These are phyloP conservation scores for Tenualosa ilisha DNA, from an alignment of 2,797 vertebrate species.

Conservation along the genomic window DNA sequence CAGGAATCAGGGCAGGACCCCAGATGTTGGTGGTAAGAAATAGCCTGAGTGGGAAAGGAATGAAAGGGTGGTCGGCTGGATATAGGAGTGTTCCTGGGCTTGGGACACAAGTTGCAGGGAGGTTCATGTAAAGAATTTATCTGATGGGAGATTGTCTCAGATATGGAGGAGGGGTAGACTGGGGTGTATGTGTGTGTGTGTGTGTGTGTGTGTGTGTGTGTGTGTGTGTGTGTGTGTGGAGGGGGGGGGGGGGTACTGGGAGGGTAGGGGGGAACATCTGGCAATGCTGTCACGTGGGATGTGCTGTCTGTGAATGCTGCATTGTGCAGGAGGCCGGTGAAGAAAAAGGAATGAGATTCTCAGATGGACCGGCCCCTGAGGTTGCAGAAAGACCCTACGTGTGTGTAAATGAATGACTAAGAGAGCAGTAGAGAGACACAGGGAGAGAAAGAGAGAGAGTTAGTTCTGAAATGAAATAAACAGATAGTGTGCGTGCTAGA, in stretches of 20 bases:
- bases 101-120: neutral
- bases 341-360: constrained; percentile 56
- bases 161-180: neutral
- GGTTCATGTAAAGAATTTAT: constrained; percentile 12
- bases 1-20: neutral
- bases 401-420: neutral
- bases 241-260: neutral
- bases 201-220: neutral
- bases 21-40: constrained; percentile 10
- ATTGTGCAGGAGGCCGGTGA: constrained; percentile 51
- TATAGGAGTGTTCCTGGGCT: neutral
- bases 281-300: constrained; percentile 54
- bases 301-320: constrained; percentile 54
- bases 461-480: constrained; percentile 40
- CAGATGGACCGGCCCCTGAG: constrained; percentile 56
- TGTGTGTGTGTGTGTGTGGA: too few species aligned
- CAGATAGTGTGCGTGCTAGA: constrained; percentile 29
- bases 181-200: neutral
- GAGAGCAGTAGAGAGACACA: neutral
- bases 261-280: constrained; percentile 64
- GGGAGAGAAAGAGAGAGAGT: neutral
- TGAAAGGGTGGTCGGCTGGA: neutral
- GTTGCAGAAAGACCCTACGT: constrained; percentile 38
- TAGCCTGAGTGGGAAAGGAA: constrained; percentile 6
- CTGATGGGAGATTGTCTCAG: constrained; percentile 31